phyloP scores from a whole-genome alignment of 2,113 vertebrate genomes.

The Telmatochromis brachygnathus region DNA sequence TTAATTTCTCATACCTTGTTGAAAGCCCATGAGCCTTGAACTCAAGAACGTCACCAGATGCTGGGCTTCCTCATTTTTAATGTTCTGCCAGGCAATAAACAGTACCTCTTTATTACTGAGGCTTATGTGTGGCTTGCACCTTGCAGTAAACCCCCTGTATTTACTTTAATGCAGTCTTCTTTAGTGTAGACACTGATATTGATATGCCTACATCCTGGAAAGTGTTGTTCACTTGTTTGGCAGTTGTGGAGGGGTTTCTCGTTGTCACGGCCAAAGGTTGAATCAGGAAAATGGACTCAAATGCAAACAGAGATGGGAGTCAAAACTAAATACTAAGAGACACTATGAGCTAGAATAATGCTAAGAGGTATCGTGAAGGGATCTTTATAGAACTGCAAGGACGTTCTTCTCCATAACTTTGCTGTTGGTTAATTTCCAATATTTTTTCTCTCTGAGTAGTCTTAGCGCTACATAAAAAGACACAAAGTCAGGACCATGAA shows the following conservation, averaged over 20 bases:
- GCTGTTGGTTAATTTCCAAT: background rate
- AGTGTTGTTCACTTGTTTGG: background rate
- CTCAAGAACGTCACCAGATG: background rate
- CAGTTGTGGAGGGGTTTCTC: background rate
- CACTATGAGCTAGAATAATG: background rate
- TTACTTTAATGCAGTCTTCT: background rate
- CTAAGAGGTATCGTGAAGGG: background rate
- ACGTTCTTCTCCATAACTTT: background rate
- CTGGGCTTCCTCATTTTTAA: background rate
- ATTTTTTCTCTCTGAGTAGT: background rate
- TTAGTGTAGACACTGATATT: background rate
- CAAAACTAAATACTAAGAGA: background rate
- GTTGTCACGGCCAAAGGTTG: background rate
- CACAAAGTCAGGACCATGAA: background rate
- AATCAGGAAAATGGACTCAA: background rate
- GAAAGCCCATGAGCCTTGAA: background rate
- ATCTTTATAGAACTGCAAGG: background rate
- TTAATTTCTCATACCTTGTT: background rate
- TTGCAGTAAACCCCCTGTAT: background rate
- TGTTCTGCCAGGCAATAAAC: background rate
- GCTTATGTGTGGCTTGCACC: background rate
- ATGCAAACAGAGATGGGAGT: background rate
- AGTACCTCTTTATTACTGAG: background rate
- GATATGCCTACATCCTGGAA: background rate
- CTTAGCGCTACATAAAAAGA: background rate